Evolutionary conservation across 2,888 invertebrate species (phyloP).

Genomic region (Acronicta alni): DNA sequence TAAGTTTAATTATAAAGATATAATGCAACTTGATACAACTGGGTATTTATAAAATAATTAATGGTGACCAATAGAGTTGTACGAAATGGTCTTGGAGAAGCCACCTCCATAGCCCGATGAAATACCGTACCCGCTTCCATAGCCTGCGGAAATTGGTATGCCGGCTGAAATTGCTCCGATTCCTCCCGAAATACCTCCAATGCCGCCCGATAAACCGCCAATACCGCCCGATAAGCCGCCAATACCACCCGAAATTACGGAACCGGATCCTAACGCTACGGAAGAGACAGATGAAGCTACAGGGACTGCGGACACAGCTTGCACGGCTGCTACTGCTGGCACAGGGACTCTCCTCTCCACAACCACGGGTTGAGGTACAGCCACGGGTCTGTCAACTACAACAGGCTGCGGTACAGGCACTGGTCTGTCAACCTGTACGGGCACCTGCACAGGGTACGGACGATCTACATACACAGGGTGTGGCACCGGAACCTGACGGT

Average conservation of each 20-base stretch:
- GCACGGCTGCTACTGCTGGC: slow-evolving; percentile 40
- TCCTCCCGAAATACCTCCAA: slow-evolving; percentile 11
- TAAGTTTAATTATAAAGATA: slow-evolving; percentile 51
- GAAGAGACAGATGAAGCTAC: slow-evolving; percentile 31
- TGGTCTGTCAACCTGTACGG: slow-evolving; percentile 89
- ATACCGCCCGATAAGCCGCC: slow-evolving; percentile 17
- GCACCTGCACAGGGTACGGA: slow-evolving; percentile 89
- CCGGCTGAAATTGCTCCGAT: slow-evolving; percentile 15
- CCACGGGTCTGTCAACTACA: slow-evolving; percentile 64
- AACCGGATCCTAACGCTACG: slow-evolving; percentile 25
- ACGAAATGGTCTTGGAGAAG: slow-evolving; percentile 50
- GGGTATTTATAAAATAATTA: slow-evolving; percentile 30
- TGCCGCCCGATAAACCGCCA: slow-evolving; percentile 9
- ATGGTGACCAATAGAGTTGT: slow-evolving; percentile 51
- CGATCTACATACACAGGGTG: slow-evolving; percentile 89
- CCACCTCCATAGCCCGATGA: slow-evolving; percentile 39
- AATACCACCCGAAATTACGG: slow-evolving; percentile 16
- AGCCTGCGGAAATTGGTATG: slow-evolving; percentile 24
- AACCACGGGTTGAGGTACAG: slow-evolving; percentile 54
- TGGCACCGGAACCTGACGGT: slow-evolving; percentile 85
- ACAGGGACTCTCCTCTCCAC: slow-evolving; percentile 56
- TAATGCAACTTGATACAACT: slow-evolving; percentile 36
- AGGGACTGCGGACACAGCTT: slow-evolving; percentile 42
- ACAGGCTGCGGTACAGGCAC: slow-evolving; percentile 81
- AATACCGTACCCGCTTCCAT: slow-evolving; percentile 25